Conservation (phyloP, 2,797 vertebrate species). For the Telmatherina bonti region DNA sequence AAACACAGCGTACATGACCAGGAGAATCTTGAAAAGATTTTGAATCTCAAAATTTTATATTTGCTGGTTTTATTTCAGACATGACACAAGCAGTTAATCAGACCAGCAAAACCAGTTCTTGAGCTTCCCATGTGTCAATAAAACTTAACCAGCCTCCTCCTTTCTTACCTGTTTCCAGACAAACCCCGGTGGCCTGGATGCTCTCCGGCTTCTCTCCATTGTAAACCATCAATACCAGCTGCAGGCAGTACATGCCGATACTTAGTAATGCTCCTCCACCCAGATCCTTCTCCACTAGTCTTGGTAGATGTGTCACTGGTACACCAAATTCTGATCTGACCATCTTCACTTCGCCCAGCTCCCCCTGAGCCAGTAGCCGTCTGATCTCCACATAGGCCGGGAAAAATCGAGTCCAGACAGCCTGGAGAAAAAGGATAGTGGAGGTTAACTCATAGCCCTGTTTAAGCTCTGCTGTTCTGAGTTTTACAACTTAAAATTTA, state of each 20-base stretch:
- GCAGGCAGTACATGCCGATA: slow-evolving; percentile 88
- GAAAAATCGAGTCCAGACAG: slow-evolving; percentile 90
- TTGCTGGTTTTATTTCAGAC: no score
- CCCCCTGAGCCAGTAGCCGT: slow-evolving; percentile 76
- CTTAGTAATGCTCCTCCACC: slow-evolving; percentile 86
- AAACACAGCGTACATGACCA: neutral
- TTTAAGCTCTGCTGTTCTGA: neutral
- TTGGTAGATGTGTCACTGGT: slow-evolving; percentile 30
- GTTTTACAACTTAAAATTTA: neutral
- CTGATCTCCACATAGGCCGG: slow-evolving; percentile 82
- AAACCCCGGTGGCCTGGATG: slow-evolving; percentile 80
- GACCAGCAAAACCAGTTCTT: neutral
- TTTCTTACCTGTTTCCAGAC: slow-evolving; percentile 81
- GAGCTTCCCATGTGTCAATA: neutral
- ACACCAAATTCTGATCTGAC: slow-evolving; percentile 83
- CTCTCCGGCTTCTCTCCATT: slow-evolving; percentile 85
- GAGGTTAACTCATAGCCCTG: slow-evolving; percentile 45
- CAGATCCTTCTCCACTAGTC: slow-evolving; percentile 81
- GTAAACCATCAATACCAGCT: slow-evolving; percentile 87
- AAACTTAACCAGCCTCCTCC: neutral
- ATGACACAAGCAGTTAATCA: no score
- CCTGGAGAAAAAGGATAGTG: slow-evolving; percentile 66
- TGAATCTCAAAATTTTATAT: no score
- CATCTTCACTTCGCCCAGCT: slow-evolving; percentile 84
- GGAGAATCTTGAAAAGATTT: neutral